Evolutionary conservation across 2,888 invertebrate species (phyloP), one percentile per base, ranked within the genome.

Genomic region (Parnassius apollo): DNA sequence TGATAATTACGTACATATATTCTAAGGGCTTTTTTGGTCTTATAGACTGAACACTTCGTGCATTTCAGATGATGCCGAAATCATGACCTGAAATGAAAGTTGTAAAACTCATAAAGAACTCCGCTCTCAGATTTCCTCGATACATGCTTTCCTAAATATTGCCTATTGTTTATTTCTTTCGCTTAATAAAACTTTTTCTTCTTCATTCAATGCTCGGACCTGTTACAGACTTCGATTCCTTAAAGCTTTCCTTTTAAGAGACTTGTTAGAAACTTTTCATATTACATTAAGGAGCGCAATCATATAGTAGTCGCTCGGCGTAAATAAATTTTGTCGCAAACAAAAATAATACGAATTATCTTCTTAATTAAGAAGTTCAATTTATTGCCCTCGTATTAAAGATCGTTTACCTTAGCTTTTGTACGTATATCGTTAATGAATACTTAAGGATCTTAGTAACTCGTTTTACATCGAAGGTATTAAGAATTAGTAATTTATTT

Each of bases 321-420:
- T 54, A 54, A 62, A 55, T 50, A 58, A 62, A 62, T 54, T 54
- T 49, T 22, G 8, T 49, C 53, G 18, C 42, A 25, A 46, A 58
- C 12, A 54, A 58, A 58, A 57, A 57, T 61, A 61, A 61, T 51
- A 46, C 18, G 10, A 22, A 42, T 52, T 49, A 46, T 62, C 48
- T 54, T 25, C 54, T 62, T 54, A 42, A 58, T 58, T 62, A 50
- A 52, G 52, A 53, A 54, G 35, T 57, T 61, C 52, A 52, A 52
- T 62, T 50, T 50, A 54, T 58, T 58, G 49, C 18, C 44, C 13
- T 18, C 44, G 50, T 46, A 18, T 50, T 50, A 9, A 12, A 49
- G 49, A 49, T 13, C 49, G 52, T 61, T 42, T 58, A 22, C 51
- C 22, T 44, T 22, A 13, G 48, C 51, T 51, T 18, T 46, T 25